A percentile compares a stretch with the other conserved stretches of the same genome.
These are phyloP conservation scores for Eupeodes corollae DNA, from an alignment of 1,140 invertebrate genomes.

Conservation along the genomic window DNA sequence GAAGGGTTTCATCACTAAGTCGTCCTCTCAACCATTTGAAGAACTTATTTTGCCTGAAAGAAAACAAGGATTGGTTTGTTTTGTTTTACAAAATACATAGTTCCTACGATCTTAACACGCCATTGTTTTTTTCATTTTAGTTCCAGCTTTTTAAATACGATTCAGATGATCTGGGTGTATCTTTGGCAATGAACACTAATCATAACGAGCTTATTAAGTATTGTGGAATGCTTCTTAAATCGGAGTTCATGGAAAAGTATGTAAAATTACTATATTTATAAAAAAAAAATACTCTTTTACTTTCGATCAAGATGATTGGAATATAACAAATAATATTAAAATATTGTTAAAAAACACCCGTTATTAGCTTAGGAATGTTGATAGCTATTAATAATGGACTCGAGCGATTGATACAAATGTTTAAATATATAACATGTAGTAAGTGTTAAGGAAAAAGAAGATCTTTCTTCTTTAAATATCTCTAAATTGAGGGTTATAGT, in stretches of 20 bases:
- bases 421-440: no score
- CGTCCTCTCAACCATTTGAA: conserved; percentile 20
- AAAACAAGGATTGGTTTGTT: conserved; percentile 23
- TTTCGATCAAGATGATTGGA: no score
- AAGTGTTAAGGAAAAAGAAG: no score
- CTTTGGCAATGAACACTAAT: conserved; percentile 25
- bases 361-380: no score
- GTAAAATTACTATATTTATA: no score
- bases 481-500: no score
- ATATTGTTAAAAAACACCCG: no score
- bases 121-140: conserved; percentile 6
- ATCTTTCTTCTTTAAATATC: no score
- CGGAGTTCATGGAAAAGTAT: conserved; percentile 35
- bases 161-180: conserved; percentile 27
- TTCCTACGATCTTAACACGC: background rate
- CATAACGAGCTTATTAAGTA: conserved; percentile 31
- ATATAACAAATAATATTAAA: no score
- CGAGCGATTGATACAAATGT: no score
- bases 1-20: conserved; percentile 24
- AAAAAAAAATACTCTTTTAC: no score
- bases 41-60: conserved; percentile 28
- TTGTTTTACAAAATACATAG: background rate
- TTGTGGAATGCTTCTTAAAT: conserved; percentile 32
- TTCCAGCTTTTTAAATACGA: conserved; percentile 29
- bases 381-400: no score